These are phyloP conservation scores for Drosophila rellima DNA, from an alignment of 2,888 invertebrate genomes.

Conservation along the genomic window DNA sequence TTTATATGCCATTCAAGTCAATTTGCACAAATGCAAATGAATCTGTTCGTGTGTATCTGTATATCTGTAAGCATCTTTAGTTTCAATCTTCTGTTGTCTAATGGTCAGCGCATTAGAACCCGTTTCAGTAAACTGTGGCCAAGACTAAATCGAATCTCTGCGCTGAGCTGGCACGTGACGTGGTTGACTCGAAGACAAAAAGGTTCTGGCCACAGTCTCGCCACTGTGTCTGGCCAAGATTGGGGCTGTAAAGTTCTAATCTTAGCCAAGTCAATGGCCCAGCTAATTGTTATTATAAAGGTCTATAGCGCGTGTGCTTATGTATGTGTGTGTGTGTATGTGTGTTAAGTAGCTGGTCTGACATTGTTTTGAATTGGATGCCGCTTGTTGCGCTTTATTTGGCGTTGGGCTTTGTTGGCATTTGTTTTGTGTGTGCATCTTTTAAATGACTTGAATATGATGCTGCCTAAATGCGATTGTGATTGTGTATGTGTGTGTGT, in stretches of 20 bases:
- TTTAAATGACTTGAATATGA: constrained; percentile 56
- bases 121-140: constrained; percentile 25
- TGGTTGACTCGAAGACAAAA: constrained; percentile 14
- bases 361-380: constrained; percentile 67
- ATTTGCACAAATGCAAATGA: constrained; percentile 73
- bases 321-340: neutral
- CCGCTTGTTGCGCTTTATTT: constrained; percentile 66
- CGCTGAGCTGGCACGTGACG: constrained; percentile 43
- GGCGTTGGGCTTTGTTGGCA: constrained; percentile 41
- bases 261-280: constrained; percentile 54
- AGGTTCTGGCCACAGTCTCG: constrained; percentile 48
- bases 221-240: constrained; percentile 62
- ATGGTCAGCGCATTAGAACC: constrained; percentile 22
- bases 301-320: neutral
- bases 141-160: neutral
- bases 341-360: constrained; percentile 60
- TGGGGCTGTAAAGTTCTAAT: constrained; percentile 60
- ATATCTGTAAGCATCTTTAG: constrained; percentile 28
- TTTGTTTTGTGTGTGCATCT: constrained; percentile 50
- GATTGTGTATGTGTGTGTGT: constrained; percentile 15
- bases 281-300: constrained; percentile 42
- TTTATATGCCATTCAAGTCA: constrained; percentile 68
- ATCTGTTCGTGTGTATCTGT: constrained; percentile 19
- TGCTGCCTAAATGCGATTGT: constrained; percentile 34
- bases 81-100: constrained; percentile 20